Conservation (phyloP, 92 coral and sea anemone genomes). For the Porites lobata region DNA sequence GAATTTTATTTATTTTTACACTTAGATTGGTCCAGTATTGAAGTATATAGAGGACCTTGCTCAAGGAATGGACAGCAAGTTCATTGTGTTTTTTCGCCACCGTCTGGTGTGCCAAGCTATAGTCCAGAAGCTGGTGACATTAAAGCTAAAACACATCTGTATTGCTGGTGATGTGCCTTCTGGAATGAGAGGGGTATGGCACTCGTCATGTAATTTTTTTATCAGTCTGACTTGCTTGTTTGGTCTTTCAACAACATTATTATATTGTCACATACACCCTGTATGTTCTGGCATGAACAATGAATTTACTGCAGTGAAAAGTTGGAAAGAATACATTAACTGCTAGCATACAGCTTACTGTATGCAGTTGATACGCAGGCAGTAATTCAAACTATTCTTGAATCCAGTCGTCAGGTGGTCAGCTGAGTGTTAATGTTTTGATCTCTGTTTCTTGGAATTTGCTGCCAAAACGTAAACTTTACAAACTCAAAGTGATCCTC, state of each 20-base stretch:
- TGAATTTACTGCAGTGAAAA: no score
- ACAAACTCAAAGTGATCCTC: no score
- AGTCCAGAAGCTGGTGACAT: slow-evolving; percentile 70
- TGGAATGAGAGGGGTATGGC: slow-evolving; percentile 82
- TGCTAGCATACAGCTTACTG: no score
- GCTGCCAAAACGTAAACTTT: no score
- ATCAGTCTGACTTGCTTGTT: neutral
- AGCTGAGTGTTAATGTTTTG: no score
- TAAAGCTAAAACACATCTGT: slow-evolving; percentile 82
- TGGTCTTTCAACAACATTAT: neutral
- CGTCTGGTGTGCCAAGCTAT: slow-evolving; percentile 81
- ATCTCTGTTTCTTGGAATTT: no score
- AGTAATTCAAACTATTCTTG: no score
- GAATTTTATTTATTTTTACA: no score
- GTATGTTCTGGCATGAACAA: neutral
- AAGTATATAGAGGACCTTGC: slow-evolving; percentile 89
- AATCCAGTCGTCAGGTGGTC: no score
- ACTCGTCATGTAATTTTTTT: neutral
- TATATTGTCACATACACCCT: neutral
- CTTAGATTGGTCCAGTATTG: slow-evolving; percentile 88
- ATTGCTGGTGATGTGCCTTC: slow-evolving; percentile 95
- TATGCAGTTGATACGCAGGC: no score
- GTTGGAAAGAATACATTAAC: no score
- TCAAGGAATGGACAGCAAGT: slow-evolving; percentile 89
- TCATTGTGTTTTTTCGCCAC: slow-evolving; percentile 94